phyloP scores from a whole-genome alignment of 2,113 vertebrate genomes.

The Calidris pugnax region DNA sequence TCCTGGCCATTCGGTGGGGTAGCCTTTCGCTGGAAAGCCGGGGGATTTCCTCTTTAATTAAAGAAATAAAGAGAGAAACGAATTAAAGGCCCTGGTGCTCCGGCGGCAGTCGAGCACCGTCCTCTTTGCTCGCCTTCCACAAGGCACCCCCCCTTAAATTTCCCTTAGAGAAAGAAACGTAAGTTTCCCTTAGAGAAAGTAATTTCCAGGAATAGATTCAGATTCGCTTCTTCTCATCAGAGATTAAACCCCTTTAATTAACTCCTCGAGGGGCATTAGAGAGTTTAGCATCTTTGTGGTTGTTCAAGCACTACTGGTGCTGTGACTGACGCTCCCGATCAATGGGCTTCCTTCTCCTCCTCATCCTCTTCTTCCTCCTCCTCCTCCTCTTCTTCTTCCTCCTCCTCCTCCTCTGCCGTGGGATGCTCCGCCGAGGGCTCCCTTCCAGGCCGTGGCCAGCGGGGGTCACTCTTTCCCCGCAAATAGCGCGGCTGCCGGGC shows the following conservation, averaged over 20 bases:
- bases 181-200: not conserved
- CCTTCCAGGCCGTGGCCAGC: not conserved
- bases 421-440: not conserved
- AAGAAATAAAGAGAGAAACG: accelerated
- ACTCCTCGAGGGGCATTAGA: too few relatives aligned
- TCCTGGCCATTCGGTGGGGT: too few relatives aligned
- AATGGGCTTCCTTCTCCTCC: too few relatives aligned
- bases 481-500: not conserved
- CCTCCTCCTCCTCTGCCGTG: not conserved
- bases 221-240: too few relatives aligned
- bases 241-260: too few relatives aligned
- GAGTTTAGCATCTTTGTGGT: too few relatives aligned
- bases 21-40: accelerated
- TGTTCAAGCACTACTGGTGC: too few relatives aligned
- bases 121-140: not conserved
- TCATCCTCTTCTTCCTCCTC: too few relatives aligned
- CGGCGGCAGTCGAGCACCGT: not conserved
- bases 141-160: not conserved
- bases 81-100: not conserved
- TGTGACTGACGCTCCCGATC: too few relatives aligned
- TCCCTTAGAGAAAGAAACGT: not conserved
- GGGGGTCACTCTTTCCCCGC: not conserved
- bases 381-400: not conserved
- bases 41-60: accelerated
- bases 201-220: not conserved